Conservation (phyloP, 2,797 vertebrate genomes). For the Cephalopachus bancanus region DNA sequence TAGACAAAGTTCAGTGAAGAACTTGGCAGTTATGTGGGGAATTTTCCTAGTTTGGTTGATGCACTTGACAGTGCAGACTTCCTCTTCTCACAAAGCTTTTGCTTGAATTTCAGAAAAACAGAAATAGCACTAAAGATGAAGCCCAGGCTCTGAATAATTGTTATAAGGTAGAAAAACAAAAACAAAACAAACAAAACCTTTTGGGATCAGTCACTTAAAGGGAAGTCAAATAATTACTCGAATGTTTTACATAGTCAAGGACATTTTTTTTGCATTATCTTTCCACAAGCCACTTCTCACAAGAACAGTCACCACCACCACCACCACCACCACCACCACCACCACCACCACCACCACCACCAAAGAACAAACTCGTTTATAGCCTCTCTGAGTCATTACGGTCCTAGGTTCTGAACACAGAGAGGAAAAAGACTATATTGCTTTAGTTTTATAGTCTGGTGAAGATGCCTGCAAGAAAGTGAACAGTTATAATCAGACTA, state of each 20-base stretch:
- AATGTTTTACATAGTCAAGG: not conserved
- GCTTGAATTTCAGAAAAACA: not conserved
- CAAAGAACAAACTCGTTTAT: not conserved
- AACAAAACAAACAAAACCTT: not conserved
- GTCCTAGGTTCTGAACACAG: not conserved
- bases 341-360: not conserved
- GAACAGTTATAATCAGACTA: not conserved
- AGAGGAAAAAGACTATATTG: not conserved
- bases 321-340: not conserved
- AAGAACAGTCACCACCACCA: not conserved
- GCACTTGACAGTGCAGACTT: not conserved
- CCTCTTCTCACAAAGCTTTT: not conserved
- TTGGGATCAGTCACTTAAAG: not conserved
- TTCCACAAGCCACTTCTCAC: not conserved
- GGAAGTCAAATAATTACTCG: not conserved
- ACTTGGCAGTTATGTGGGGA: not conserved
- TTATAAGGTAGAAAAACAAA: not conserved
- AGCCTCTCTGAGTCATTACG: not conserved
- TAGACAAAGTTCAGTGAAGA: not conserved
- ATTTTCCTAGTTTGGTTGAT: not conserved
- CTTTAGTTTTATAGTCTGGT: not conserved
- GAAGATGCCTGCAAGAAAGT: not conserved
- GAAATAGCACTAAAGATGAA: not conserved
- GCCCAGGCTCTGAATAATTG: not conserved
- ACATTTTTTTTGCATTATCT: not conserved